phyloP scores from a whole-genome alignment of 2,888 invertebrate genomes.

The Chromoteleia sp. region DNA sequence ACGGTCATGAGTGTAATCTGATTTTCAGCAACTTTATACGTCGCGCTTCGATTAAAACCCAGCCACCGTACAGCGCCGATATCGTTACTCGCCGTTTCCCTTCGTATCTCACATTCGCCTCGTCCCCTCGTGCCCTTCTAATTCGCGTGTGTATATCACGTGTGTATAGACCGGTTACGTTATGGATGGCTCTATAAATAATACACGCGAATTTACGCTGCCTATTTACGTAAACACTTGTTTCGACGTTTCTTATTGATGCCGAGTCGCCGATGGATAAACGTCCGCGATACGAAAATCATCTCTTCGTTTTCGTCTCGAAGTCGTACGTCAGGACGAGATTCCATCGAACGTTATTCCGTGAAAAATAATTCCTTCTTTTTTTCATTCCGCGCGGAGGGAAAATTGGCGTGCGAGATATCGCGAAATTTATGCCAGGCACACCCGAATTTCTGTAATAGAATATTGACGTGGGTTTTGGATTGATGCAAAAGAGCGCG shows the following conservation, averaged over 20 bases:
- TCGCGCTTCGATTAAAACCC: conserved; percentile 83
- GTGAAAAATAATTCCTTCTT: conserved; percentile 29
- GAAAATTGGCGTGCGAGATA: conserved; percentile 34
- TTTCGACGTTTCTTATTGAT: conserved; percentile 53
- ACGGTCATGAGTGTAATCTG: conserved; percentile 78
- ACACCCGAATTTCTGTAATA: conserved; percentile 48
- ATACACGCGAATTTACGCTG: conserved; percentile 53
- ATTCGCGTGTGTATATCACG: conserved; percentile 67
- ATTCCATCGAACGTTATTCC: conserved; percentile 28
- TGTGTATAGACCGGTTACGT: conserved; percentile 57
- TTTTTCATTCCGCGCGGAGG: neutral
- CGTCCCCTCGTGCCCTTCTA: conserved; percentile 64
- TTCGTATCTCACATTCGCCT: conserved; percentile 64
- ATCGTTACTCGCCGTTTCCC: conserved; percentile 76
- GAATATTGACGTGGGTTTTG: conserved; percentile 48
- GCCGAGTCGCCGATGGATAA: conserved; percentile 30
- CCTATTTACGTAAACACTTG: conserved; percentile 59
- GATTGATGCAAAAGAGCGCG: conserved; percentile 15
- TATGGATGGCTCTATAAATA: conserved; percentile 66
- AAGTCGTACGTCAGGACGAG: conserved; percentile 9
- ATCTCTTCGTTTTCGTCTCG: neutral
- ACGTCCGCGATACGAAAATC: neutral
- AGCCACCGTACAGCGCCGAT: conserved; percentile 80
- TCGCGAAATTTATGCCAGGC: conserved; percentile 43
- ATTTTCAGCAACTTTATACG: conserved; percentile 84